A percentile compares a stretch with the other conserved stretches of the same genome.
phyloP scores from a whole-genome alignment of 1,140 invertebrate species.

The Aphelenchoides besseyi region DNA sequence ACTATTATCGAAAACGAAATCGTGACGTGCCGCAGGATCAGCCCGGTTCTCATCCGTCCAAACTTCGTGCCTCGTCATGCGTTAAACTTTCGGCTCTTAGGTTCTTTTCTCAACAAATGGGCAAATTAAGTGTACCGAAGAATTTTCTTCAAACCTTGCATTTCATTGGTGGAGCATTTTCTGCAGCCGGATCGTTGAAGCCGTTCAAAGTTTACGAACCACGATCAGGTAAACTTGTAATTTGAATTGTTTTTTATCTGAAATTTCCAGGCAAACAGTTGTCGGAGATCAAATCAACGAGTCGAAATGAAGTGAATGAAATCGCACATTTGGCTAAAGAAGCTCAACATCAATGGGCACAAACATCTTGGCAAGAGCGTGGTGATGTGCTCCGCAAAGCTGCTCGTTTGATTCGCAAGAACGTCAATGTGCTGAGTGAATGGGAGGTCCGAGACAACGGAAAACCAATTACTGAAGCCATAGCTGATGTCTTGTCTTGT shows the following conservation, averaged over 20 bases:
- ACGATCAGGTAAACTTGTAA: conserved; percentile 2
- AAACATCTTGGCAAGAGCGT: conserved; percentile 24
- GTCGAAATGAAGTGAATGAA: conserved; percentile 20
- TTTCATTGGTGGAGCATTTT: not conserved
- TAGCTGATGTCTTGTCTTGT: conserved; percentile 54
- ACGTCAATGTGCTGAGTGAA: conserved; percentile 44
- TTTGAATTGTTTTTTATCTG: conserved; percentile 1
- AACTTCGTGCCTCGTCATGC: not conserved
- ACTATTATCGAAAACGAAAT: not conserved
- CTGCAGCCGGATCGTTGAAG: not conserved
- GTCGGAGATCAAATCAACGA: conserved; percentile 26
- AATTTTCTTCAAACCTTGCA: conserved; percentile 15
- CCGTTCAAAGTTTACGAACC: conserved; percentile 16
- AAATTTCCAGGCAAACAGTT: conserved; percentile 33
- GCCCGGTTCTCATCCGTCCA: conserved; percentile 20
- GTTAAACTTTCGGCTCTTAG: not conserved
- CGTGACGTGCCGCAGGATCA: conserved; percentile 12
- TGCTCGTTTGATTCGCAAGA: conserved; percentile 40
- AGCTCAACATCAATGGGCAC: conserved; percentile 46
- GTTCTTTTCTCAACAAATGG: not conserved
- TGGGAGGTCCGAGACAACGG: conserved; percentile 61
- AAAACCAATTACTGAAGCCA: conserved; percentile 57
- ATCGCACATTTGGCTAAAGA: conserved; percentile 27
- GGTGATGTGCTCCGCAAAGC: conserved; percentile 24
- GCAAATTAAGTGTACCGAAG: conserved; percentile 2